phyloP scores from a whole-genome alignment of 2,888 invertebrate genomes.

The Zaprionus bogoriensis region DNA sequence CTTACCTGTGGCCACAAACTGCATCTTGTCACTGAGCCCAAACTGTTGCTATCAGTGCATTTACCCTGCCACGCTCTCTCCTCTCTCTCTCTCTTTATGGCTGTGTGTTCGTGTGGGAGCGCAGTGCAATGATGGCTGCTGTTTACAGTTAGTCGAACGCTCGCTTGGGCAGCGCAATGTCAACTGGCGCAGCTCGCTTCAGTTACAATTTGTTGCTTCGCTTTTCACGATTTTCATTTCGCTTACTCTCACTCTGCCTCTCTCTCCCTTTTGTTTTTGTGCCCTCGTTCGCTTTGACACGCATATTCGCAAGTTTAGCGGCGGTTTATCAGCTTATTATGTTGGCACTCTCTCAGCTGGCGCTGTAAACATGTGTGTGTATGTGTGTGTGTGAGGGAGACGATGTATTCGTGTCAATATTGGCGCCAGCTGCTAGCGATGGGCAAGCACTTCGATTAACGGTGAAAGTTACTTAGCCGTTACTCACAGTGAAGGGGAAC shows the following conservation, averaged over 20 bases:
- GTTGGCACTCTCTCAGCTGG: conserved; percentile 39
- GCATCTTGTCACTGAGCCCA: conserved; percentile 62
- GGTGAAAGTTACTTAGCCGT: conserved; percentile 18
- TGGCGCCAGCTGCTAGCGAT: conserved; percentile 39
- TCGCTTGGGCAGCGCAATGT: conserved; percentile 52
- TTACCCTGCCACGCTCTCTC: conserved; percentile 8
- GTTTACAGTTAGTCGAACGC: conserved; percentile 47
- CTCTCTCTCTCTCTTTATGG: neutral
- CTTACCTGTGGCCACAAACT: conserved; percentile 76
- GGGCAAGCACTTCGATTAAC: conserved; percentile 22
- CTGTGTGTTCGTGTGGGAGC: neutral
- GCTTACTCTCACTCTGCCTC: too few relatives aligned
- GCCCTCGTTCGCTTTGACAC: conserved; percentile 25
- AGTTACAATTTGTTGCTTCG: conserved; percentile 5
- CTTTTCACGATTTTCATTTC: conserved; percentile 33
- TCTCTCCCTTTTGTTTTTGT: conserved; percentile 26
- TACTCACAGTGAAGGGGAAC: conserved; percentile 16
- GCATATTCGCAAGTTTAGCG: conserved; percentile 42
- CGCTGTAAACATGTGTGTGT: conserved; percentile 14
- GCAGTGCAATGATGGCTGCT: conserved; percentile 30
- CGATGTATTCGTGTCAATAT: conserved; percentile 1
- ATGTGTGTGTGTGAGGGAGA: neutral
- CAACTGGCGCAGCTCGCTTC: conserved; percentile 49
- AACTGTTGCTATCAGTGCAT: conserved; percentile 37
- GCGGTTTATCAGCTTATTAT: conserved; percentile 42